Percentiles rank a stretch among this genome's conserved stretches.
Conservation (phyloP, 1,140 invertebrate genomes). For the Caenorhabditis briggsae region DNA sequence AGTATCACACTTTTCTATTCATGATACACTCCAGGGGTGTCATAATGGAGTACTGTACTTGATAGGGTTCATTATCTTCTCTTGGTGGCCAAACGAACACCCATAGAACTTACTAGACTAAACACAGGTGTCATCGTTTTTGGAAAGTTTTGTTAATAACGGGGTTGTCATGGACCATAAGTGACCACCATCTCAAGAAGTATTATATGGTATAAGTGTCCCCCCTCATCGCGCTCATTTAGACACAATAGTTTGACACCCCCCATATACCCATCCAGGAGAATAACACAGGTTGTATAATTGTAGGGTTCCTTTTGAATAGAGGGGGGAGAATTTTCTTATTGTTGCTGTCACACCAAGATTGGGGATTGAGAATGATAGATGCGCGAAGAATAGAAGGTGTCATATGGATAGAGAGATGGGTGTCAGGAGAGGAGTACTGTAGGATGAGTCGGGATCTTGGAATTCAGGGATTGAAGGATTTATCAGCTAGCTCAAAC, state of each 20-base stretch:
- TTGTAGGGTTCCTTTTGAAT: background rate
- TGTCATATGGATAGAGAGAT: background rate
- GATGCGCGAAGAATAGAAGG: background rate
- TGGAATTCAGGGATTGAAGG: too few species aligned
- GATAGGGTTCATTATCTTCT: too few species aligned
- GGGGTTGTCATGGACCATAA: background rate
- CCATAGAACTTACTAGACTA: too few species aligned
- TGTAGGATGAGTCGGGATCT: too few species aligned
- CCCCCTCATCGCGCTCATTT: too few species aligned
- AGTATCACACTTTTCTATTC: background rate
- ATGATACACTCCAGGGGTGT: background rate
- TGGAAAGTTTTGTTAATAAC: background rate
- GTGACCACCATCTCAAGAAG: too few species aligned
- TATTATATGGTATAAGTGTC: too few species aligned
- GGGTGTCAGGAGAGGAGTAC: background rate
- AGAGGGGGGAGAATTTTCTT: background rate
- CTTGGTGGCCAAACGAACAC: too few species aligned
- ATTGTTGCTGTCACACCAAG: background rate
- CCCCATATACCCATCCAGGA: too few species aligned
- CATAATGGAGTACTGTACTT: too few species aligned
- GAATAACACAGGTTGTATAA: background rate
- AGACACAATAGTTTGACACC: background rate
- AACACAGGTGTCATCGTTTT: conserved; percentile 6
- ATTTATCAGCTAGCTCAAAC: too few species aligned
- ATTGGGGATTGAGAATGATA: background rate